Evolutionary conservation across 2,888 invertebrate species (phyloP).

Genomic region (Papilio demoleus): DNA sequence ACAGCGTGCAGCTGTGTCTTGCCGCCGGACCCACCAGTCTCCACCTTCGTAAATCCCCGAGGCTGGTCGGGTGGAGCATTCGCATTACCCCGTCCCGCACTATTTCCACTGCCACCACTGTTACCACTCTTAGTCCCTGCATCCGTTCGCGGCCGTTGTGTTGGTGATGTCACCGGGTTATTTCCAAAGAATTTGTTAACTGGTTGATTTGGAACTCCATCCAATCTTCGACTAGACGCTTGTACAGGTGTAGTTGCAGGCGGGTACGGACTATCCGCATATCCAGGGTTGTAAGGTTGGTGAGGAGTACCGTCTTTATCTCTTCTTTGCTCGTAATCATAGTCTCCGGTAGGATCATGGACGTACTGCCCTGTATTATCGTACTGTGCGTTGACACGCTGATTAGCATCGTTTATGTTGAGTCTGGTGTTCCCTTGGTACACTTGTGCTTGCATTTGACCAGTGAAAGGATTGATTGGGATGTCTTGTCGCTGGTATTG

Average conservation of each 20-base stretch:
- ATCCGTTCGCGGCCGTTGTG: conserved; percentile 57
- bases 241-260: conserved; percentile 64
- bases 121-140: conserved; percentile 79
- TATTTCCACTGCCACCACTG: conserved; percentile 55
- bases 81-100: conserved; percentile 49
- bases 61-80: conserved; percentile 80
- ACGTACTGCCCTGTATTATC: conserved; percentile 76
- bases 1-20: conserved; percentile 89
- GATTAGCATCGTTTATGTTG: conserved; percentile 70
- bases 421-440: conserved; percentile 74
- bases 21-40: conserved; percentile 79
- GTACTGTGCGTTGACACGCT: conserved; percentile 67
- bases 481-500: conserved; percentile 69
- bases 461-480: conserved; percentile 70
- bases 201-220: conserved; percentile 66
- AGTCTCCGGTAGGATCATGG: conserved; percentile 77
- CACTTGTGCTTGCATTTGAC: conserved; percentile 68
- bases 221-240: conserved; percentile 74
- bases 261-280: conserved; percentile 67
- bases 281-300: conserved; percentile 68
- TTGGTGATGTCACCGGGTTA: conserved; percentile 58
- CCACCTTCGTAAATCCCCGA: conserved; percentile 86
- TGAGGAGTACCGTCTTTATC: conserved; percentile 56
- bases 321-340: conserved; percentile 75
- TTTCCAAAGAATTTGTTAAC: conserved; percentile 67